phyloP scores from a whole-genome alignment of 2,888 invertebrate genomes.

The Altica lythri region DNA sequence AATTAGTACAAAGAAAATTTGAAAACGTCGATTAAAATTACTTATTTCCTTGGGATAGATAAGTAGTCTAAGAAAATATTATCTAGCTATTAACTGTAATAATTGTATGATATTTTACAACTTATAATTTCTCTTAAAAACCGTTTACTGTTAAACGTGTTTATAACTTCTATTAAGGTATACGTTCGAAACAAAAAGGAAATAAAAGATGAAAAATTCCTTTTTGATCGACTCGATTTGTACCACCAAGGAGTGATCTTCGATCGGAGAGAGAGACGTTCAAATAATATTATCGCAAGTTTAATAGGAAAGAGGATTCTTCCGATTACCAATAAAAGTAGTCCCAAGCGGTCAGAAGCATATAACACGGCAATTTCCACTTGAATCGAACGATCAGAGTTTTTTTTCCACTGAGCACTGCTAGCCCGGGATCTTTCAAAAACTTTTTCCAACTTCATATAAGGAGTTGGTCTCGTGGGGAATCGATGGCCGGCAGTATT shows the following conservation, averaged over 20 bases:
- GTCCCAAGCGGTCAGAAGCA: constrained; percentile 50
- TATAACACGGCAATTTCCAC: constrained; percentile 56
- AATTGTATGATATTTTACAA: too few relatives aligned
- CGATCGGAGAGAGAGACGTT: constrained; percentile 5
- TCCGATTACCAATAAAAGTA: constrained; percentile 38
- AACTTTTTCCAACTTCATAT: constrained; percentile 51
- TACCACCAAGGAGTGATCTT: constrained; percentile 17
- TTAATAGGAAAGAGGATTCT: constrained; percentile 26
- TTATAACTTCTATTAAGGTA: background rate
- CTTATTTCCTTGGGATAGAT: too few relatives aligned
- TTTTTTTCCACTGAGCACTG: constrained; percentile 37
- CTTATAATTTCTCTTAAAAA: too few relatives aligned
- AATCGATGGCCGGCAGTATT: constrained; percentile 51
- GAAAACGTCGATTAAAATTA: too few relatives aligned
- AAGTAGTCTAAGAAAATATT: too few relatives aligned
- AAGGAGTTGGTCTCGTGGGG: constrained; percentile 54
- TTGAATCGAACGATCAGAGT: constrained; percentile 53
- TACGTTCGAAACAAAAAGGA: constrained; percentile 5
- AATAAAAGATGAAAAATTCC: constrained; percentile 20
- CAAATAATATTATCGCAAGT: constrained; percentile 21
- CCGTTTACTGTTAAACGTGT: too few relatives aligned
- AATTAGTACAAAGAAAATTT: too few relatives aligned
- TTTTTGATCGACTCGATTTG: constrained; percentile 24
- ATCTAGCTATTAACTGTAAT: too few relatives aligned
- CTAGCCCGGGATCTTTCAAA: constrained; percentile 44